Conservation (phyloP, 2,888 invertebrate species). For the Gonocerus acuteangulatus region DNA sequence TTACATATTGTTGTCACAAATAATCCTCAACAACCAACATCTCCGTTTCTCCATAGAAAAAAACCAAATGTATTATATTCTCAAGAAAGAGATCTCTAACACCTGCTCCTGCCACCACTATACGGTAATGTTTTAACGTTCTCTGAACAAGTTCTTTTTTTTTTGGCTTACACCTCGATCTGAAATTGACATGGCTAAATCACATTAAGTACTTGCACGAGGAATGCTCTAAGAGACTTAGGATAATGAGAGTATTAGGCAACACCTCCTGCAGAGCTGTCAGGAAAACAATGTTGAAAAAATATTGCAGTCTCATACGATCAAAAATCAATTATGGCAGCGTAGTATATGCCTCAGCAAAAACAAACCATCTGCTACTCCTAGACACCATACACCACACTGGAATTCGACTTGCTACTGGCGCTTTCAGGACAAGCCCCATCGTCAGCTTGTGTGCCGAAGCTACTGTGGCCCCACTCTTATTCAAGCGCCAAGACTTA, state of each 20-base stretch:
- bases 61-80: neutral
- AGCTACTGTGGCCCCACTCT: neutral
- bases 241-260: neutral
- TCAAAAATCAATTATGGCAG: neutral
- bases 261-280: neutral
- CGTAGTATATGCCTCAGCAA: neutral
- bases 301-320: neutral
- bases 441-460: too few species aligned
- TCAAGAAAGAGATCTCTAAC: neutral
- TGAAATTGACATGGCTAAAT: neutral
- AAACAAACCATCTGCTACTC: neutral
- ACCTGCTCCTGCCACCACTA: neutral
- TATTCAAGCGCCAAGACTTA: neutral
- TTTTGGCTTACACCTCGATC: neutral
- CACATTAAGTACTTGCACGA: neutral
- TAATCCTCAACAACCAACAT: neutral
- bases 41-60: neutral
- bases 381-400: neutral
- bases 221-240: slow-evolving; percentile 1
- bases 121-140: neutral
- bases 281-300: neutral
- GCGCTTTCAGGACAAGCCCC: too few species aligned
- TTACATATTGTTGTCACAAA: too few species aligned
- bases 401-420: neutral
- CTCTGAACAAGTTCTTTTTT: neutral